A percentile compares a stretch with the other conserved stretches of the same genome.
phyloP scores from a whole-genome alignment of 2,888 invertebrate genomes.

The Punctoribates punctum region DNA sequence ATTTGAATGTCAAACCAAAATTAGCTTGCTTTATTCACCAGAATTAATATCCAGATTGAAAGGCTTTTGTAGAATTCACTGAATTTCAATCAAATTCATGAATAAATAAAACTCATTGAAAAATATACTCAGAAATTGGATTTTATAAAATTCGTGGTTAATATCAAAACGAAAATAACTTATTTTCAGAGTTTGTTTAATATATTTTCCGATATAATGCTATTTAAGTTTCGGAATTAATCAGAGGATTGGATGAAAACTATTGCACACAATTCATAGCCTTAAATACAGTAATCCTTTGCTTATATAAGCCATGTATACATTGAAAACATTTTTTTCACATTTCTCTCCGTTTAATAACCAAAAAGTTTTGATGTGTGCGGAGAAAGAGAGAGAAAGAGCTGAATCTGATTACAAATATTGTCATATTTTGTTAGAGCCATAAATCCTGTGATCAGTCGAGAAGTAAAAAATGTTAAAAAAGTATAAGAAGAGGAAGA shows the following conservation, averaged over 20 bases:
- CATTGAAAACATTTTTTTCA: too few relatives aligned
- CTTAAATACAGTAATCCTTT: slow-evolving; percentile 2
- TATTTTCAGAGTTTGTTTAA: too few relatives aligned
- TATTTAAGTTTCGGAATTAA: too few relatives aligned
- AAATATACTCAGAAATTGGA: background rate
- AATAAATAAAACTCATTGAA: background rate
- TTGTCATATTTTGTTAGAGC: slow-evolving; percentile 4
- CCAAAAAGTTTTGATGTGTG: too few relatives aligned
- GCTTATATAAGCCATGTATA: background rate
- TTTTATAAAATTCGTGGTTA: too few relatives aligned
- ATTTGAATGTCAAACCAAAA: too few relatives aligned
- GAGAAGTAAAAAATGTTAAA: background rate
- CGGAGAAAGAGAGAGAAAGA: too few relatives aligned
- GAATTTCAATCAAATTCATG: background rate
- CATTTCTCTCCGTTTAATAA: background rate
- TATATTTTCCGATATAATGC: too few relatives aligned
- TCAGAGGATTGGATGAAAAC: too few relatives aligned
- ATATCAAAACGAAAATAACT: too few relatives aligned
- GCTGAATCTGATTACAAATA: slow-evolving; percentile 1
- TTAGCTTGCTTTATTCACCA: background rate
- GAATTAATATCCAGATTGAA: background rate
- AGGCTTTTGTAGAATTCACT: background rate
- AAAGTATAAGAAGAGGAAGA: background rate
- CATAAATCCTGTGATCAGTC: background rate
- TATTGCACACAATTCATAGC: background rate